Evolutionary conservation across 2,113 vertebrate species (phyloP), one percentile per base, ranked within the genome.

Genomic region (Labeo catla): DNA sequence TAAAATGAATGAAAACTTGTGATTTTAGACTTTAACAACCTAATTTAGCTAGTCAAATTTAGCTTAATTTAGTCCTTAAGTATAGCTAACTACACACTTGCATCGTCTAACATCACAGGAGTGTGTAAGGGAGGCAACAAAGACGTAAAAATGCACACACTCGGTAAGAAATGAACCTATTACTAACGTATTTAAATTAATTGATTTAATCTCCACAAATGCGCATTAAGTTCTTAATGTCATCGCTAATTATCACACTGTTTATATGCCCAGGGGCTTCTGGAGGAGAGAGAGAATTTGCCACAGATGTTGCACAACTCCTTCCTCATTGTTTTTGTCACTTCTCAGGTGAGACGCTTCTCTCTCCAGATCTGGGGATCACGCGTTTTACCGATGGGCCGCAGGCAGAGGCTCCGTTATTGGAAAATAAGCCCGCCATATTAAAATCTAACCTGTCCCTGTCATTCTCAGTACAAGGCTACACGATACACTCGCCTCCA

Each of bases 211-310:
- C 86, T 81, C 77, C 72, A 45, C 80, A 81, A 87, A 87, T 74
- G 72, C 76, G 81, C 81, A 74, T 88, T 85, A 86, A 86, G 88
- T 82, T 89, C 80, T 87, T 88, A 87, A 88, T 88, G 74, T 84
- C 76, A 70, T 73, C 39, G 73, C 66, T 88, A 89, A 89, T 87
- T 84, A 88, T 59, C 84, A 76, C 84, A 80, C 66, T 85, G 88
- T 74, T 81, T 79, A 21, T 84, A 59, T 80, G 90, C 89, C 85
- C 49, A 47, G 57, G 76, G 84, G 84, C 9, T 61, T 84, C 77
- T 68, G 36, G 23, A 45, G 43, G 12, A 61, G 54, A 5, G 23
- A 63, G 9, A 68, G 83, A 76, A 50, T 28, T 34, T 54, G 63
- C 34, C 23, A 49, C 28, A 77, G 50, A 54, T 77, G 23, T 21